phyloP scores from a whole-genome alignment of 2,888 invertebrate species.

The Celastrina argiolus region DNA sequence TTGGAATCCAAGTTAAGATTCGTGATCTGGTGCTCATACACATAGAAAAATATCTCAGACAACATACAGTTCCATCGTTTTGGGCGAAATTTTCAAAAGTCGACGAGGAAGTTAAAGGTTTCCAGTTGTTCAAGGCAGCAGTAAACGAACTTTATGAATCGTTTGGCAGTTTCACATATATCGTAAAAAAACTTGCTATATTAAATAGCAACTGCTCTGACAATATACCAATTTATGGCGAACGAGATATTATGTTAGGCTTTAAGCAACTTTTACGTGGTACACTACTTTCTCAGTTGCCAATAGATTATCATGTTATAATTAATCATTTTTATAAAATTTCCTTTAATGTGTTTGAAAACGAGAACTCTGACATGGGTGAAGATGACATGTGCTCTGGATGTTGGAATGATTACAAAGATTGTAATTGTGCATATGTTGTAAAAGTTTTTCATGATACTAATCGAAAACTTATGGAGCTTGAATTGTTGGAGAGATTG shows the following conservation, averaged over 20 bases:
- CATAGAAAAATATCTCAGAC: constrained; percentile 79
- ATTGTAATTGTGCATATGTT: constrained; percentile 80
- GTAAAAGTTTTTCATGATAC: constrained; percentile 85
- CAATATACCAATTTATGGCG: constrained; percentile 71
- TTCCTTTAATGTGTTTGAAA: constrained; percentile 84
- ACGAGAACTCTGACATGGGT: constrained; percentile 72
- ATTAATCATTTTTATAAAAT: constrained; percentile 87
- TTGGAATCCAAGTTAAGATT: constrained; percentile 62
- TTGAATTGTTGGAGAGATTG: constrained; percentile 88
- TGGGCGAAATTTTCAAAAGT: constrained; percentile 80
- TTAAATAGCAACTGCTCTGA: constrained; percentile 67
- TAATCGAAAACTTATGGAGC: constrained; percentile 85
- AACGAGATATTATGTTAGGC: constrained; percentile 71
- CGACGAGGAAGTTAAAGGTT: constrained; percentile 76
- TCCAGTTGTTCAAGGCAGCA: constrained; percentile 81
- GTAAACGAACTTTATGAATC: constrained; percentile 80
- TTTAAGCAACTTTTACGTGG: constrained; percentile 82
- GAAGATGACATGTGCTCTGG: constrained; percentile 83
- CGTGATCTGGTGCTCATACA: constrained; percentile 61
- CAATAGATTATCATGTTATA: constrained; percentile 82
- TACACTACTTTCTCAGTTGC: constrained; percentile 83
- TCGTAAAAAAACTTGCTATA: constrained; percentile 74
- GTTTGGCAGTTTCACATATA: constrained; percentile 73
- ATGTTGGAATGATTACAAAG: constrained; percentile 81
- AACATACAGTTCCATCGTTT: constrained; percentile 80